Base-by-base conservation (phyloP, 2,113 vertebrate species). In the Corydoras sp. region DNA sequence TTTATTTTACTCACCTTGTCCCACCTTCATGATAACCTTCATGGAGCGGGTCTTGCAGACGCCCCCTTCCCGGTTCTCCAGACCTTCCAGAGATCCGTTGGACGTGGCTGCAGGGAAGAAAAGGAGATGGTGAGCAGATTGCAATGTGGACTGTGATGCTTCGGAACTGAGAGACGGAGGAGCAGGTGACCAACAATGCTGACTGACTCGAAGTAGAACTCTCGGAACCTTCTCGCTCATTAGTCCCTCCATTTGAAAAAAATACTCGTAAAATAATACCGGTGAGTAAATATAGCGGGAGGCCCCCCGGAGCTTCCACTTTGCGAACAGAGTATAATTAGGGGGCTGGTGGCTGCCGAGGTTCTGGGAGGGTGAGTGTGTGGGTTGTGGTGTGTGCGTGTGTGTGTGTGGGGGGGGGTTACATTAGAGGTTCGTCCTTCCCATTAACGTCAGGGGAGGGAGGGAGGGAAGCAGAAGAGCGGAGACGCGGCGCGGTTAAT, bases 1-100 rank as follows among this genome's bases (percentile, higher is more conserved):
- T 32, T 9, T 9, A 14, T 7, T 69, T 30, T 10, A 65, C 60
- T 93, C 88, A 96, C 96, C 94, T 90, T 98, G 95, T 74, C 93
- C 94, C 80, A 98, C 96, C 88, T 95, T 98, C 95, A 98, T 97
- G 87, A 98, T 85, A 31, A 98, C 95, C 90, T 98, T 98, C 96
- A 98, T 98, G 86, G 93, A 92, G 71, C 91, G 90, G 0, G 92
- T 94, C 79, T 89, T 92, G 85, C 95, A 98, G 77, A 94, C 96
- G 2, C 95, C 96, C 71, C 95, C 96, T 83, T 98, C 95, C 29
- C 95, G 86, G 87, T 98, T 97, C 86, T 98, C 95, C 81, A 98
- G 88, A 58, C 95, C 95, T 77, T 96, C 93, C 59, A 92, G 76
- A 0, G 94, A 94, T 54, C 96, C 94, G n/a, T 58, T 72, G 54